These are phyloP conservation scores for Polyommatus icarus DNA, from an alignment of 2,888 invertebrate genomes.

Conservation along the genomic window DNA sequence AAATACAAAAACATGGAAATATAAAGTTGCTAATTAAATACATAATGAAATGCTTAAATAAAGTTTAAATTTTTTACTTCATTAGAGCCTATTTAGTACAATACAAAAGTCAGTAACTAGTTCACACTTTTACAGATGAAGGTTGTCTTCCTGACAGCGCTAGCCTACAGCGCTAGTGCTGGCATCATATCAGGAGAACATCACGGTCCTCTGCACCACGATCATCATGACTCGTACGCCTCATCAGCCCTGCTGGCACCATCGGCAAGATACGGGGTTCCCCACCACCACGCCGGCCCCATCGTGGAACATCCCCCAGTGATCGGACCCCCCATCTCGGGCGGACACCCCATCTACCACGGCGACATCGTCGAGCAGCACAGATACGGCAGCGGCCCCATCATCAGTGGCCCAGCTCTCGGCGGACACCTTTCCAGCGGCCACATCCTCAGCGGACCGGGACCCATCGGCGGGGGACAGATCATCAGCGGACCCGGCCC, in stretches of 20 bases:
- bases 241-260: constrained; percentile 62
- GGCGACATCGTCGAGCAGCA: neutral
- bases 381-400: constrained; percentile 35
- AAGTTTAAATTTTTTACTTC: too few species aligned
- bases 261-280: constrained; percentile 65
- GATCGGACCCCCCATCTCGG: neutral
- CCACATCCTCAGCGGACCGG: neutral
- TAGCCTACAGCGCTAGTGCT: constrained; percentile 62
- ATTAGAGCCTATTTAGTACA: neutral
- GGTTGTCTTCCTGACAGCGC: constrained; percentile 60
- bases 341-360: neutral
- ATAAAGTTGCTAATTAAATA: constrained; percentile 11
- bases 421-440: constrained; percentile 26
- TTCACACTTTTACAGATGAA: constrained; percentile 64
- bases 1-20: neutral
- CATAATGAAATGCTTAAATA: neutral
- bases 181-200: constrained; percentile 54
- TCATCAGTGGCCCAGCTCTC: constrained; percentile 34
- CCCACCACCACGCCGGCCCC: constrained; percentile 46
- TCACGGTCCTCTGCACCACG: constrained; percentile 39
- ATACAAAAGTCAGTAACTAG: constrained; percentile 2
- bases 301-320: neutral
- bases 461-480: constrained; percentile 30
- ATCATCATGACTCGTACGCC: constrained; percentile 59
- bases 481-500: constrained; percentile 38